Conservation (phyloP, 2,113 vertebrate genomes). For the Benthochromis sp. region DNA sequence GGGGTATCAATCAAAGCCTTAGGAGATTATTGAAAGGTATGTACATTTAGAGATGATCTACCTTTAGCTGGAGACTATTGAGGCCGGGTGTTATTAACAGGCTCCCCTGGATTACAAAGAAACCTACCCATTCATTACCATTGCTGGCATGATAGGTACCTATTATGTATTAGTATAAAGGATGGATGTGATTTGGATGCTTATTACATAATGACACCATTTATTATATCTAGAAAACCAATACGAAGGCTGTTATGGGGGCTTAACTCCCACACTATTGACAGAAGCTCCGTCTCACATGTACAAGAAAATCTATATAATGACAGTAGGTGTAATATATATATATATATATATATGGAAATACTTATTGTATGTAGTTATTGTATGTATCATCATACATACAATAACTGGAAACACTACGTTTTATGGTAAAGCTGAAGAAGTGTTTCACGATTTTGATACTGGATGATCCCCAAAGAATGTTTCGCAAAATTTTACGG, state of each 20-base stretch:
- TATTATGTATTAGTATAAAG: background rate
- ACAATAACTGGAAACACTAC: background rate
- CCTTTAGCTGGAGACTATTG: background rate
- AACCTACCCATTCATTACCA: background rate
- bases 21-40: background rate
- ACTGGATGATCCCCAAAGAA: rapidly evolving
- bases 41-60: background rate
- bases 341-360: background rate
- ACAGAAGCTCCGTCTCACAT: rapidly evolving
- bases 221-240: background rate
- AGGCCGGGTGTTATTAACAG: background rate
- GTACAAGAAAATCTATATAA: background rate
- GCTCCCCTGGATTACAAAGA: background rate
- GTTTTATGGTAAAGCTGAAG: background rate
- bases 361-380: background rate
- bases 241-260: background rate
- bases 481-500: background rate
- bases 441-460: background rate
- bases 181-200: background rate
- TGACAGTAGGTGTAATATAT: background rate
- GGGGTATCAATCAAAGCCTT: background rate
- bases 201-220: background rate
- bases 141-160: background rate
- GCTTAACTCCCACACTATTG: background rate
- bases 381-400: background rate